Evolutionary conservation across 2,888 invertebrate genomes (phyloP).

Genomic region (Lypha dubia): DNA sequence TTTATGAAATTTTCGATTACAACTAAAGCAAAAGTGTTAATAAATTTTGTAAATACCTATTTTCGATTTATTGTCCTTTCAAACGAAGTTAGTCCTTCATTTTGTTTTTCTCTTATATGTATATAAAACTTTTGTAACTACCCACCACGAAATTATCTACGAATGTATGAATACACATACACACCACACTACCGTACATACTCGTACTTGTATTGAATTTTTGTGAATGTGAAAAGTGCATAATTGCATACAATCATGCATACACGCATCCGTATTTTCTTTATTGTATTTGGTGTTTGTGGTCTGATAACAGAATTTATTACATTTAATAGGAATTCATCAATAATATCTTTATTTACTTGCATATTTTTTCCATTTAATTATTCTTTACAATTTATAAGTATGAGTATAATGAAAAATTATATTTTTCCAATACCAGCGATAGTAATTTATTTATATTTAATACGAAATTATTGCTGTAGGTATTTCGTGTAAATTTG

Average conservation of each 20-base stretch:
- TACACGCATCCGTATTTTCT: conserved; percentile 19
- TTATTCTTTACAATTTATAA: conserved; percentile 3
- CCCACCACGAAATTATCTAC: not conserved
- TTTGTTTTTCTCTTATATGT: too few relatives aligned
- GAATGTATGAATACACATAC: not conserved
- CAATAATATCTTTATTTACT: conserved; percentile 56
- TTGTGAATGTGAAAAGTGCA: not conserved
- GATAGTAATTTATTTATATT: conserved; percentile 43
- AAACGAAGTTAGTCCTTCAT: not conserved
- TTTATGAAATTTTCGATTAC: too few relatives aligned
- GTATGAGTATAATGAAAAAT: conserved; percentile 10
- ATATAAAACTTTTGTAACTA: conserved; percentile 5
- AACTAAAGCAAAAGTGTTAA: too few relatives aligned
- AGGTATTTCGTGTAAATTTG: not conserved
- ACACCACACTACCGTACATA: not conserved
- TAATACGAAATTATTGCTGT: conserved; percentile 24
- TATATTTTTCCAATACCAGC: not conserved
- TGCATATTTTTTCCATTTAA: conserved; percentile 3
- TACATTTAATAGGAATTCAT: conserved; percentile 60
- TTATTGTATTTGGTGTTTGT: conserved; percentile 53
- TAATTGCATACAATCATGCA: conserved; percentile 54
- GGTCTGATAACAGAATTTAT: conserved; percentile 63
- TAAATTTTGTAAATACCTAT: too few relatives aligned
- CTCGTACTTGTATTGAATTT: not conserved
- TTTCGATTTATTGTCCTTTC: not conserved